Base-by-base conservation (phyloP, 2,113 vertebrate genomes). In the Dicrurus megarhynchus region DNA sequence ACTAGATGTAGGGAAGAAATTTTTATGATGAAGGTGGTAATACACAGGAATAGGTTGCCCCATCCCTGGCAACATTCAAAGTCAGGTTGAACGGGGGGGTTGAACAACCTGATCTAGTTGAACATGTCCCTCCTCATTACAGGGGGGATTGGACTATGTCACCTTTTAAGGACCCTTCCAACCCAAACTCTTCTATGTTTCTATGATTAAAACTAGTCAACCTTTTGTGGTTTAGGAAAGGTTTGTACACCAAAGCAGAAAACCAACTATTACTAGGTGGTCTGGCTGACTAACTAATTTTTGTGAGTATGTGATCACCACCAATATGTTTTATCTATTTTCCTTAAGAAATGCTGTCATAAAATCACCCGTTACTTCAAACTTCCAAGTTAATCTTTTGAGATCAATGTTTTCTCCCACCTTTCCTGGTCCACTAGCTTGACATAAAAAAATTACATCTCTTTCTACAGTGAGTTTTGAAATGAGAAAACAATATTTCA, bases 21-120 rank as follows among this genome's bases (percentile, higher is more conserved):
- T 7, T 81, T 89, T 57, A 18, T 3, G 1, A 12, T 53, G 23
- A 78, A 10, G 13, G 6, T 35, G 41, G 10, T 71, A 30, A 50
- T 70, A 50, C 21, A 33, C 4, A 41, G 21, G 28, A 10, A 46
- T 37, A 65, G 1, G 7, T 60, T 81, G 3, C 4, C 41, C 4
- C 32, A 67, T 13, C 3, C 6, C 18, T 50, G 21, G 28, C 30
- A 60, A 46, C 2, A 30, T 50, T 39, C 57, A 46, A 41, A 41
- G 13, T 24, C 39, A 50, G 17, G 6, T 16, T 81, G 52, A 41
- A 60, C 0, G 0, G 12, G 27, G 3, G 3, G 5, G 33, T 7
- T 80, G 46, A 65, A 21, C 20, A 80, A n/a, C 47, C 8, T 75
- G 19, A 39, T 75, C 18, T 28, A 24, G 6, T 53, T 70, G 33